A percentile compares a stretch with the other conserved stretches of the same genome.
Conservation (phyloP, 2,113 vertebrate species). For the Micromys minutus region DNA sequence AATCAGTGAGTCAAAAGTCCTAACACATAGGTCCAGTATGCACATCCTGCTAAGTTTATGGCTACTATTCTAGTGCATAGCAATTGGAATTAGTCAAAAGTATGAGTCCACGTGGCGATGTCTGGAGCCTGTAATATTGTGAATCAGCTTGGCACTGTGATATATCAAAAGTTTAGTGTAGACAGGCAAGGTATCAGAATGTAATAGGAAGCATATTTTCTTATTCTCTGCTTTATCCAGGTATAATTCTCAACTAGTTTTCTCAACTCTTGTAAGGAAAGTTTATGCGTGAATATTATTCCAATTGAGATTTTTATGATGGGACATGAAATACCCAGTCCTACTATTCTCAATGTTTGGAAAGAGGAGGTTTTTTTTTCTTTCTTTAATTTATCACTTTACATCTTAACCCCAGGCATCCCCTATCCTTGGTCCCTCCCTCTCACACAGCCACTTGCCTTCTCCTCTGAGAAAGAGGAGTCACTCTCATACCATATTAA, state of each 20-base stretch:
- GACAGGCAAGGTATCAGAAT: background rate
- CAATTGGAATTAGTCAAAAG: background rate
- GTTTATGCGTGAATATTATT: background rate
- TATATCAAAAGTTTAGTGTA: background rate
- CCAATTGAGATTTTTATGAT: background rate
- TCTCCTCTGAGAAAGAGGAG: too few relatives aligned
- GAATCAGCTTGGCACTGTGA: background rate
- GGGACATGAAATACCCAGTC: background rate
- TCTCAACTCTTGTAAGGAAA: background rate
- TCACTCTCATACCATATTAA: too few relatives aligned
- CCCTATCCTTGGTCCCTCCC: too few relatives aligned
- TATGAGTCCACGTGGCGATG: fast-evolving
- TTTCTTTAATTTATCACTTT: too few relatives aligned
- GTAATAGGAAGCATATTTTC: background rate
- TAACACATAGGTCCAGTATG: background rate
- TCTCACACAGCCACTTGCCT: too few relatives aligned
- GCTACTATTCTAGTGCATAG: background rate
- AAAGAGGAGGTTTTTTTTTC: too few relatives aligned
- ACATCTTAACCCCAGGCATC: too few relatives aligned
- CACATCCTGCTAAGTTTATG: background rate
- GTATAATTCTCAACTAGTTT: background rate
- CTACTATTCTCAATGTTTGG: background rate
- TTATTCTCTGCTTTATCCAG: background rate
- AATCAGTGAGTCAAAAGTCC: background rate
- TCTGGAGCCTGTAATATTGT: background rate